These are phyloP conservation scores for Sicus ferrugineus DNA, from an alignment of 2,888 invertebrate genomes.

Conservation along the genomic window DNA sequence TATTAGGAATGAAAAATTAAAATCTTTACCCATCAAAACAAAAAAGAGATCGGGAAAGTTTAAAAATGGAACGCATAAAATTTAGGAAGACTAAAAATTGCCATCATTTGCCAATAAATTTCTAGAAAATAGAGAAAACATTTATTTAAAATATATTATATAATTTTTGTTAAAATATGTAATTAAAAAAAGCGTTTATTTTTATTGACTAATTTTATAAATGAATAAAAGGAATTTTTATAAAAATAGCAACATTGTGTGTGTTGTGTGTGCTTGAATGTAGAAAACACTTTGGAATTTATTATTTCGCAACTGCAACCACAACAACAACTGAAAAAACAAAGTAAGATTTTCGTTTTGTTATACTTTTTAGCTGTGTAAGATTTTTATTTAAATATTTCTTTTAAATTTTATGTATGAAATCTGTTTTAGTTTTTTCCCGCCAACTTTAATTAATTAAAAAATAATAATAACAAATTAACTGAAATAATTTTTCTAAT, in stretches of 20 bases:
- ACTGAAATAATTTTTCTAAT: neutral
- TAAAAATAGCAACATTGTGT: too few species aligned
- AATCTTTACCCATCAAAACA: neutral
- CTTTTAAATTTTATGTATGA: too few species aligned
- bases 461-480: slow-evolving; percentile 23
- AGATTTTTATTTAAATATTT: too few species aligned
- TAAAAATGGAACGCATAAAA: neutral
- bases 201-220: neutral
- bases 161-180: slow-evolving; percentile 23
- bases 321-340: too few species aligned
- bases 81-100: neutral
- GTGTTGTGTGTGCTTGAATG: too few species aligned
- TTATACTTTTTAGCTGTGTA: too few species aligned
- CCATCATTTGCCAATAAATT: slow-evolving; percentile 16
- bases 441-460: slow-evolving; percentile 33
- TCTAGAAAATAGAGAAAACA: neutral
- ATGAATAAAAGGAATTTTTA: too few species aligned
- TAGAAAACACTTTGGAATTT: too few species aligned
- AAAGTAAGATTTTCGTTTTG: too few species aligned
- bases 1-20: neutral
- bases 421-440: too few species aligned
- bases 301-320: too few species aligned
- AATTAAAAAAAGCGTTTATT: neutral
- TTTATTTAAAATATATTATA: slow-evolving; percentile 7
- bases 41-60: neutral